Conservation (phyloP, 2,113 vertebrate species). For the Xiphorhynchus elegans region DNA sequence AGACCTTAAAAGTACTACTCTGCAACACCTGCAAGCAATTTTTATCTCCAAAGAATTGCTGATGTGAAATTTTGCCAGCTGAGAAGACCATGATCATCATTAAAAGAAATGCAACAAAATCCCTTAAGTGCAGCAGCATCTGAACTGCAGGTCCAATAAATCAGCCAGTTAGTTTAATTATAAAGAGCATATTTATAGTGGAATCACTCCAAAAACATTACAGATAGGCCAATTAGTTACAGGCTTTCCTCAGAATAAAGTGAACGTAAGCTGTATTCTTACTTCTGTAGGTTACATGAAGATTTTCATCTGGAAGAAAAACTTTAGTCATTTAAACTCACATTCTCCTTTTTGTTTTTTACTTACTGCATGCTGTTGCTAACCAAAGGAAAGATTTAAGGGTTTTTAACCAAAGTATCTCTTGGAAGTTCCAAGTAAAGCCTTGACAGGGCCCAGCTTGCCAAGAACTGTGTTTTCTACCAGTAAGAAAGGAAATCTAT, state of each 20-base stretch:
- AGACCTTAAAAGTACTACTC: neutral
- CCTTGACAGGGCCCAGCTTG: constrained; percentile 48
- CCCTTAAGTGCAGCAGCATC: neutral
- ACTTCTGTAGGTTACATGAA: constrained; percentile 8
- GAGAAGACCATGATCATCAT: neutral
- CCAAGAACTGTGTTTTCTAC: constrained; percentile 48
- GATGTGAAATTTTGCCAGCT: neutral
- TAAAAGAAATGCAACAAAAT: constrained; percentile 11
- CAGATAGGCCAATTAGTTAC: constrained; percentile 36
- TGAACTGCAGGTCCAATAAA: constrained; percentile 13
- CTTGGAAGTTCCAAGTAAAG: constrained; percentile 47
- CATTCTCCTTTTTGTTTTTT: neutral
- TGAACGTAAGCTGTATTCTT: neutral
- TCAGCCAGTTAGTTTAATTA: constrained; percentile 47
- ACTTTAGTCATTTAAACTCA: neutral
- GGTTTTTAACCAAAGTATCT: constrained; percentile 28
- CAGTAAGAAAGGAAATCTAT: constrained; percentile 45
- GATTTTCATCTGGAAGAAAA: constrained; percentile 32
- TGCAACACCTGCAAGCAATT: constrained; percentile 3
- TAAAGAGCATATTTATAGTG: constrained; percentile 43
- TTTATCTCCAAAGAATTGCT: neutral
- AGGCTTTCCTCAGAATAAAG: neutral
- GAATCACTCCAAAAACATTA: constrained; percentile 44
- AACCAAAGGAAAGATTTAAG: constrained; percentile 47
- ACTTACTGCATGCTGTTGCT: neutral